phyloP scores from a whole-genome alignment of 2,113 vertebrate species.

The Neodontobutis hainanensis region DNA sequence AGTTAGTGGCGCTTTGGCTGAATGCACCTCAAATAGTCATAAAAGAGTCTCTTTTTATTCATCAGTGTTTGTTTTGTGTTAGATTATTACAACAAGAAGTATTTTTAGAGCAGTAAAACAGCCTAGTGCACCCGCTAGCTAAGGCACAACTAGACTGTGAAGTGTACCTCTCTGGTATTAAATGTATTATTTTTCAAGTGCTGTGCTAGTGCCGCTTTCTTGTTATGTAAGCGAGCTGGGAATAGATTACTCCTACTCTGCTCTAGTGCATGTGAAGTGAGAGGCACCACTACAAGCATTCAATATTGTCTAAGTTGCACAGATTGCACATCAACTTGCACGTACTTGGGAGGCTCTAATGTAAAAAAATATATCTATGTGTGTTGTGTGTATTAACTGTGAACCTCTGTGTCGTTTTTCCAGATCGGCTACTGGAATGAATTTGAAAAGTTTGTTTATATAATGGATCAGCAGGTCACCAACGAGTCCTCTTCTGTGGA shows the following conservation, averaged over 20 bases:
- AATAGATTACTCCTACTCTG: slow-evolving; percentile 70
- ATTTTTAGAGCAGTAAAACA: slow-evolving; percentile 45
- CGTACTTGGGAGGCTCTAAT: slow-evolving; percentile 28
- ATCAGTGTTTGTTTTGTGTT: slow-evolving; percentile 31
- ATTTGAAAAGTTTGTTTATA: slow-evolving; percentile 94
- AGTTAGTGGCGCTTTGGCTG: slow-evolving; percentile 20
- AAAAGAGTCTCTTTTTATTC: slow-evolving; percentile 35
- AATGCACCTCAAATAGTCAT: slow-evolving; percentile 38
- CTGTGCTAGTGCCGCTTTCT: slow-evolving; percentile 46
- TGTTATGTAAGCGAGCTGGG: slow-evolving; percentile 69
- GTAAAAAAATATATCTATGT: slow-evolving; percentile 29
- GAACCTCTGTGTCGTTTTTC: slow-evolving; percentile 75
- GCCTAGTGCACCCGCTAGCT: slow-evolving; percentile 25
- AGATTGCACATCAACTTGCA: slow-evolving; percentile 34
- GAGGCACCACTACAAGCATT: slow-evolving; percentile 47
- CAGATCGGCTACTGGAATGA: slow-evolving; percentile 99
- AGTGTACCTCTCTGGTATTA: slow-evolving; percentile 48
- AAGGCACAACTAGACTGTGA: slow-evolving; percentile 40
- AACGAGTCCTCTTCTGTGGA: slow-evolving; percentile 95
- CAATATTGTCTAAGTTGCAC: slow-evolving; percentile 35
- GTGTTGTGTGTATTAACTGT: slow-evolving; percentile 46
- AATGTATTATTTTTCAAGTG: slow-evolving; percentile 34
- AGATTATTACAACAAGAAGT: slow-evolving; percentile 15
- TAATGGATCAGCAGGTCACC: slow-evolving; percentile 90
- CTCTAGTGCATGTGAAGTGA: slow-evolving; percentile 62